phyloP scores from a whole-genome alignment of 2,797 vertebrate species.

The Xiphorhynchus erythropygius region DNA sequence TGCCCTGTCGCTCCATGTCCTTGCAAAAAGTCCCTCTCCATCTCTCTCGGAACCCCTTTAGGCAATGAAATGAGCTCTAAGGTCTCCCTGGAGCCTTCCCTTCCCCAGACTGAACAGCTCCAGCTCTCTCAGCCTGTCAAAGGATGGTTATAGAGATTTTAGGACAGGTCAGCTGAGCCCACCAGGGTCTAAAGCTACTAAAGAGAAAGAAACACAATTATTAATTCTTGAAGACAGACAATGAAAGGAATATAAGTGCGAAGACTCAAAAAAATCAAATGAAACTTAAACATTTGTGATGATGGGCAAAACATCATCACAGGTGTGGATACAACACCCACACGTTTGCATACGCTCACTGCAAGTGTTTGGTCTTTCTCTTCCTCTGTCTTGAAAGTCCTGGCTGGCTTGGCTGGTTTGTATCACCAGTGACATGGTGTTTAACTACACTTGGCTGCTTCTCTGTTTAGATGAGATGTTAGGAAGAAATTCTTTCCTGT shows the following conservation, averaged over 20 bases:
- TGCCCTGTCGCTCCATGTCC: not conserved
- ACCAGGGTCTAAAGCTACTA: not conserved
- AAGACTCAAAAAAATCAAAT: not conserved
- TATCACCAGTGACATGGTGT: not conserved
- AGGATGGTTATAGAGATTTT: not conserved
- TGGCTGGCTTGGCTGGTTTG: not conserved
- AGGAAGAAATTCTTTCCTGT: not conserved
- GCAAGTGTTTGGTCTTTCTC: not conserved
- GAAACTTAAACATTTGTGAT: not conserved
- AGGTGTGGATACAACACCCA: not conserved
- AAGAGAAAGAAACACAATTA: not conserved
- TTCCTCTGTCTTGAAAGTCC: not conserved
- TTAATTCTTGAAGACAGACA: not conserved
- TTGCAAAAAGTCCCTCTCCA: not conserved
- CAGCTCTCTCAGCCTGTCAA: not conserved
- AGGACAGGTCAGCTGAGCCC: not conserved
- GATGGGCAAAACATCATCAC: not conserved
- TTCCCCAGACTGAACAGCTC: not conserved
- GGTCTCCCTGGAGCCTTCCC: not conserved
- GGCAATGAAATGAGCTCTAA: not conserved
- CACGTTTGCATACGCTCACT: fast-evolving
- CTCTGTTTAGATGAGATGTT: not conserved
- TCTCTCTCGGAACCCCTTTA: not conserved
- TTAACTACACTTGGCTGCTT: not conserved
- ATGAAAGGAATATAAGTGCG: not conserved